Base-by-base conservation (phyloP, 92 coral and sea anemone species). In the Actinernus sp. region DNA sequence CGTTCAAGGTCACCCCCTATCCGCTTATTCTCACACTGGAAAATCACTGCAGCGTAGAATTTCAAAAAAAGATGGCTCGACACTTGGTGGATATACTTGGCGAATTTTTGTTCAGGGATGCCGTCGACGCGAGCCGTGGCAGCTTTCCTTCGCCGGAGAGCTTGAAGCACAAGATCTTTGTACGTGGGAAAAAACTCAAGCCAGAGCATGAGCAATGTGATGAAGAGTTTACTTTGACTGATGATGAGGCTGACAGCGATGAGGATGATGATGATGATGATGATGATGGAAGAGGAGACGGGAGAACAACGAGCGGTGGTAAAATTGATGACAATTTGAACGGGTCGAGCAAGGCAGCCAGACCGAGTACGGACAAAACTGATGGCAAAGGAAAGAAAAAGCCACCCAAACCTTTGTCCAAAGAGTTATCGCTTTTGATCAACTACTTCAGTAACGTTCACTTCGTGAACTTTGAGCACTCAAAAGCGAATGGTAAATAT, bases 1-100 rank as follows among this genome's bases (percentile, higher is more conserved):
- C 89, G 21, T 88, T 88, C 50, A 58, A 82, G 22, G 75, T 71
- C 36, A 71, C 86, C 0, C 85, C 88, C 27, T 88, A 82, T 49
- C 93, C 93, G 4, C 75, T 88, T 44, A 83, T 82, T 26, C 38
- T 88, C 20, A 69, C 88, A 34, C 57, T 88, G 2, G 86, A 88
- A 47, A 78, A 82, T 44, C 89, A 84, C 64, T 88, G 93, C 47
- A 59, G 93, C 18, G 74, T 82, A 2, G 79, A 82, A 53, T 63
- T 60, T 23, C 93, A 88, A 68, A 82, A 63, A 16, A 74, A 63
- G 21, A 88, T 88, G 93, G 93, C 89, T 0, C 9, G 55, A 2
- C 65, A 88, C 26, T 48, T 88, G 49, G 22, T 46, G 17, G 36
- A 45, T 2, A 63, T 76, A 41, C 60, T 67, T 43, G 88, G 71